Evolutionary conservation across 2,888 invertebrate species (phyloP), one percentile per base, ranked within the genome.

Genomic region (Drosophila phalerata): DNA sequence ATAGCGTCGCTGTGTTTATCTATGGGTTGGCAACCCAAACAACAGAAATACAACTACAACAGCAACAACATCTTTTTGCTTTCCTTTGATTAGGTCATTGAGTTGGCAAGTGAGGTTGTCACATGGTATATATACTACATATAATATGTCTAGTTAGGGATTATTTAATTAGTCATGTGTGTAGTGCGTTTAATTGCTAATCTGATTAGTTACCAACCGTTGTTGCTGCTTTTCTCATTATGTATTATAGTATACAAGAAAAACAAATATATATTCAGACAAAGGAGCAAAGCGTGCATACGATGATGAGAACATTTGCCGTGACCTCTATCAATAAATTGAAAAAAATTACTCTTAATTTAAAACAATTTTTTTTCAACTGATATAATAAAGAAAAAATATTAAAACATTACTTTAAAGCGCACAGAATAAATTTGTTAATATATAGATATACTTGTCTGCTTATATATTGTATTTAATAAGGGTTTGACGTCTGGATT

Each of bases 31-130:
- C 68, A 70, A 69, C 69, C 19, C 38, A 52, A 69, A 37, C 22
- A 34, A 65, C 38, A 43, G 28, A 28, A 28, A 28, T 28, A 28
- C 5, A 28, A 43, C 19, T 43, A 28, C 15, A 40, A 17, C 19
- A 42, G 40, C 28, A 49, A 38, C 37, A 22, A 25, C 51, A 47
- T 47, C 25, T 45, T 37, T 56, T 56, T 63, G 48, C 17, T 52
- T 61, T 64, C 56, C 53, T 56, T 67, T 67, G 67, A 66, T 75
- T 73, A 69, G 75, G 72, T 75, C 73, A 75, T 69, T 66, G 73
- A 57, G 73, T 67, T 64, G 49, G 42, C 63, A 56, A 52, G 11
- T 45, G 47, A 51, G 58, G 11, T 52, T 19, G 19, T 11, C 22
- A 47, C n/a, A 42, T 49, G 34, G 9, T 15, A 55, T 10, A 43